Base-by-base conservation (phyloP, 1,140 invertebrate species). In the Semibalanus balanoides region DNA sequence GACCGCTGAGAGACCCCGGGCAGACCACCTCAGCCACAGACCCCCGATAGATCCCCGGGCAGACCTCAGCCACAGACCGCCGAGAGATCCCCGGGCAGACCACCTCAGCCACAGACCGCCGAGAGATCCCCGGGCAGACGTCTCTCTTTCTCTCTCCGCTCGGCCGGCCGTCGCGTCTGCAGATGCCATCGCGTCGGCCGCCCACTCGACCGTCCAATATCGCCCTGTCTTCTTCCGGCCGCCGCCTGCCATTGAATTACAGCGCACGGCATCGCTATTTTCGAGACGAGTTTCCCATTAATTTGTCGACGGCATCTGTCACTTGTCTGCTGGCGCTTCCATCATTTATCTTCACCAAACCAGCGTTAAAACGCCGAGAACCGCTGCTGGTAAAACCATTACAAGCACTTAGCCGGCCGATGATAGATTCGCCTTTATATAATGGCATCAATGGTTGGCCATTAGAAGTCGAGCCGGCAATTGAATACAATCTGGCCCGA, bases 401-500 rank as follows among this genome's bases (percentile, higher is more conserved):
- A 64, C 51, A 64, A 64, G 51, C 51, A 64, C 51, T 64, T 64
- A 64, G 51, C 51, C 51, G 51, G 51, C 51, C 51, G 51, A 64
- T 64, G 51, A 64, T 64, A 25, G 51, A 64, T 64, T 64, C 51
- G 51, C 11, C 51, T 64, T 64, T 64, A 14, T 64, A 64, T 64
- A 64, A 64, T 64, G 51, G 51, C 22, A 64, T 25, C 51, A 64
- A 64, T 64, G 51, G 51, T 19, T 64, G 14, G 51, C 51, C 51
- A 64, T 64, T 64, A 64, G 51, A 64, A 64, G 51, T 22, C 51
- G 51, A 64, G 14, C 1, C 51, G 51, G 51, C 51, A 64, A 64
- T 64, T 64, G 51, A 64, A 64, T 25, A 64, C 22, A 64, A 64
- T 64, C 51, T 19, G 9, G 51, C 11, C 51, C 11, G 51, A 25